Evolutionary conservation across 1,140 invertebrate genomes (phyloP).

Genomic region (roundworm (Caenorhabditis elegans)): WBcel235 BX284606.5:7038001-7038500

Average conservation of each 20-base stretch:
- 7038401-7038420: background rate
- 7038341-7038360: background rate
- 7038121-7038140: constrained; percentile 26
- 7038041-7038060: constrained; percentile 16
- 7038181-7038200: constrained; percentile 29
- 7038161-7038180: constrained; percentile 32
- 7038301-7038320: background rate
- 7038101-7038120: constrained; percentile 11
- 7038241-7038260: constrained; percentile 14
- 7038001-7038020: constrained; percentile 10
- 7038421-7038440: background rate
- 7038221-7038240: background rate
- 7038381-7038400: background rate
- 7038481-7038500: too few relatives aligned
- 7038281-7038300: background rate
- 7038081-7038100: constrained; percentile 13
- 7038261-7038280: background rate
- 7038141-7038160: constrained; percentile 35
- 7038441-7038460: background rate
- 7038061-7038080: background rate
- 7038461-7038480: background rate
- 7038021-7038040: constrained; percentile 20
- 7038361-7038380: background rate
- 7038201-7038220: constrained; percentile 29
- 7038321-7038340: constrained; percentile 14